Conservation (phyloP, 2,113 vertebrate species). For the Entelurus aequoreus region DNA sequence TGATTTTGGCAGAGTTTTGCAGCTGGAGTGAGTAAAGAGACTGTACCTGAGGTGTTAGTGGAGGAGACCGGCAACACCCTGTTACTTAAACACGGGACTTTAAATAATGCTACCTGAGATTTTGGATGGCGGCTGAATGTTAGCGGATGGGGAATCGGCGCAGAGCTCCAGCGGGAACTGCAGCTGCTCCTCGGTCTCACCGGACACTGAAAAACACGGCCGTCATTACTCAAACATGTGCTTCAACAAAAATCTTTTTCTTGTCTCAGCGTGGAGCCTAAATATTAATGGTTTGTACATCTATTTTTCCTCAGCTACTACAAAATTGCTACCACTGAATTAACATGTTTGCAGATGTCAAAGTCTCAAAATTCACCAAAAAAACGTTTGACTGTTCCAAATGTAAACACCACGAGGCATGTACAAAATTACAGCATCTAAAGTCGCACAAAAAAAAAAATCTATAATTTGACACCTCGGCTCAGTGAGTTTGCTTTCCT, state of each 20-base stretch:
- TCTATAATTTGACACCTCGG: too few relatives aligned
- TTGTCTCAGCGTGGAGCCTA: not conserved
- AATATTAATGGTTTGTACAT: not conserved
- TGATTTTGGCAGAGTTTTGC: constrained; percentile 64
- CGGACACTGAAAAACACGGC: constrained; percentile 63
- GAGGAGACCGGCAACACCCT: constrained; percentile 32
- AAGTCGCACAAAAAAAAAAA: too few relatives aligned
- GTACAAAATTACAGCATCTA: too few relatives aligned
- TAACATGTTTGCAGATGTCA: too few relatives aligned
- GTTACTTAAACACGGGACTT: constrained; percentile 33
- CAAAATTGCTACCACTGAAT: not conserved
- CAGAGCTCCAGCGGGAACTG: constrained; percentile 92
- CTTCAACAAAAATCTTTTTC: not conserved
- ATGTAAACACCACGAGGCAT: too few relatives aligned
- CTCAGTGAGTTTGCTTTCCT: too few relatives aligned
- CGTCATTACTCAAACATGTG: not conserved
- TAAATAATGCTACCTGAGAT: constrained; percentile 69
- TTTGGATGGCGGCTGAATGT: constrained; percentile 78
- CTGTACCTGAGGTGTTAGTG: constrained; percentile 55
- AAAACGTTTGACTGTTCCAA: too few relatives aligned
- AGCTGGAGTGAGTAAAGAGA: constrained; percentile 62
- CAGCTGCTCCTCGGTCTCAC: constrained; percentile 90
- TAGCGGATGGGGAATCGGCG: constrained; percentile 76
- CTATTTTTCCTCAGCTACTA: not conserved
- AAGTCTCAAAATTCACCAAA: too few relatives aligned